These are phyloP conservation scores for Polydrusus pterygomalis DNA, from an alignment of 2,888 invertebrate genomes.

Conservation along the genomic window DNA sequence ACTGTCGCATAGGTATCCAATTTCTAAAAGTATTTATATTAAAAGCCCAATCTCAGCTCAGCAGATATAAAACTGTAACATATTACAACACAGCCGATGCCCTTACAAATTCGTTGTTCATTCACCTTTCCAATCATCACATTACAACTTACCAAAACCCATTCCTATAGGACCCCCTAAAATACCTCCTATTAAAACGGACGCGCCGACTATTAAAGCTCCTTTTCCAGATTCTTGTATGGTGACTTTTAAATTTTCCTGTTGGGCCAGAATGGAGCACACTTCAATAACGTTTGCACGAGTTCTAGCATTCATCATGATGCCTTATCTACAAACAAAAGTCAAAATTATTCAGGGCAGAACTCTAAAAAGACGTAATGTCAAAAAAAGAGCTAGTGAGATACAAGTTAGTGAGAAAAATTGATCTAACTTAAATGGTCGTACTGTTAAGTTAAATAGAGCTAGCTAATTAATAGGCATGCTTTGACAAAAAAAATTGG, in stretches of 20 bases:
- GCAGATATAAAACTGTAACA: no score
- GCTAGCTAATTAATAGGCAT: no score
- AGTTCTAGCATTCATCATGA: constrained; percentile 20
- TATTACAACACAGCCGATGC: no score
- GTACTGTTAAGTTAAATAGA: no score
- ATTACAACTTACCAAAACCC: constrained; percentile 65
- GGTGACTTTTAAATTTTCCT: constrained; percentile 67
- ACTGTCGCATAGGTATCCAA: no score
- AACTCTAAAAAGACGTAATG: no score
- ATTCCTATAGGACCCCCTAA: constrained; percentile 69
- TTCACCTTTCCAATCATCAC: not conserved
- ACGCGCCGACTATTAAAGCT: constrained; percentile 65
- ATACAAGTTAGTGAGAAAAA: no score
- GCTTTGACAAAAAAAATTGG: no score
- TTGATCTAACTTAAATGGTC: no score
- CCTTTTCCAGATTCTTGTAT: constrained; percentile 67
- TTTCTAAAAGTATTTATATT: no score
- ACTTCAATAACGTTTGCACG: constrained; percentile 63
- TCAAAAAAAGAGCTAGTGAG: no score
- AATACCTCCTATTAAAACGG: constrained; percentile 67
- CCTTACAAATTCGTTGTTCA: not conserved
- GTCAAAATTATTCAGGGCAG: not conserved
- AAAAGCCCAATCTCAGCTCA: no score
- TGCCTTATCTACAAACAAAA: not conserved
- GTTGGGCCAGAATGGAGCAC: constrained; percentile 64